Evolutionary conservation across 2,113 vertebrate genomes (phyloP).

Genomic region (Cephalopterus ornatus): DNA sequence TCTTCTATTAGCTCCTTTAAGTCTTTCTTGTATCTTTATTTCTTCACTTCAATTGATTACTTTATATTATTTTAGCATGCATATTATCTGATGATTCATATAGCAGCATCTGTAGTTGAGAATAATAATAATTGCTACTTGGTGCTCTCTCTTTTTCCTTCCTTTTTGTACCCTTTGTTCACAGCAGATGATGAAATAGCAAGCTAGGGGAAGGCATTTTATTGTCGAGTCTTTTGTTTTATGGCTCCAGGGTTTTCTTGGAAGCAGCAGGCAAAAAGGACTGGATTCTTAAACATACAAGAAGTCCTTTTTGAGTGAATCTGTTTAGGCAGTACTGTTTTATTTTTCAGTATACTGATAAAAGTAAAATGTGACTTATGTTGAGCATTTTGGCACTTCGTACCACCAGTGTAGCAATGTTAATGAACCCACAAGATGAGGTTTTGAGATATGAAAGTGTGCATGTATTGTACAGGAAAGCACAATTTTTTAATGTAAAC

Average conservation of each 20-base stretch:
- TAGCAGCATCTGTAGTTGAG: background rate
- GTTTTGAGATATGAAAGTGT: background rate
- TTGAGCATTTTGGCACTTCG: background rate
- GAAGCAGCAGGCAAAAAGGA: background rate
- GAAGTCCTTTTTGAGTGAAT: background rate
- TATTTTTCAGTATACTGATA: background rate
- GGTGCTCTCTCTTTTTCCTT: background rate
- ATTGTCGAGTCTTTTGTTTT: background rate
- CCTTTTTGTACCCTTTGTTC: background rate
- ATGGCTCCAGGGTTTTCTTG: background rate
- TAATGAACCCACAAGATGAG: background rate
- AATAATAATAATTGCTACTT: background rate
- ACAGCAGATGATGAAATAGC: background rate
- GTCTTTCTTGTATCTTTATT: background rate
- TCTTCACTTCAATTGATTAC: background rate
- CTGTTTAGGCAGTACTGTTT: background rate
- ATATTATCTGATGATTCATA: background rate
- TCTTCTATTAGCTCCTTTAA: background rate
- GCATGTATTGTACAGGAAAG: background rate
- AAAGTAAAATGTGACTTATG: background rate
- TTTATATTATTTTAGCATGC: background rate
- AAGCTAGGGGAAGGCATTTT: background rate
- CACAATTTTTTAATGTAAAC: background rate
- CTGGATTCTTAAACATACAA: background rate
- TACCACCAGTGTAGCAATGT: background rate